Percentiles rank a stretch among this genome's conserved stretches.
Evolutionary conservation across 1,140 invertebrate genomes (phyloP).

Genomic region (Nasonia vitripennis): DNA sequence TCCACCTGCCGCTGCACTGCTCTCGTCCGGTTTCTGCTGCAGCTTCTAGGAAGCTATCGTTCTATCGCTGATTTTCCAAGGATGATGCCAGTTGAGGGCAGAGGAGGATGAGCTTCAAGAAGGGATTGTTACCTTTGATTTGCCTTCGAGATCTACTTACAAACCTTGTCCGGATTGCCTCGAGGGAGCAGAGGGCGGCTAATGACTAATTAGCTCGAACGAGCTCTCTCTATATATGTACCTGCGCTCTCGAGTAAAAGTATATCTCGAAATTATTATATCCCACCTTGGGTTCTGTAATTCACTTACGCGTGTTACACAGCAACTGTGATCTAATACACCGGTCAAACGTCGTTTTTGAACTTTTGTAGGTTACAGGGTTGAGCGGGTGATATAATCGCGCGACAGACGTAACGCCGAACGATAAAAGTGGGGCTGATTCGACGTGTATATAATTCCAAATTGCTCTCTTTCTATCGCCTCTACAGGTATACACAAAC

Average conservation of each 20-base stretch:
- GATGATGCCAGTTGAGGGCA: neutral
- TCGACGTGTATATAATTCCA: slow-evolving; percentile 1
- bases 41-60: neutral
- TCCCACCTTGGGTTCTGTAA: too few species aligned
- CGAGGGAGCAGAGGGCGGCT: neutral
- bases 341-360: neutral
- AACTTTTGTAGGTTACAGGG: neutral
- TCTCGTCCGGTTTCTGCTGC: neutral
- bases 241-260: too few species aligned
- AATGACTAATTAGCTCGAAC: neutral
- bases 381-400: neutral
- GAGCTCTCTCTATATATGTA: too few species aligned
- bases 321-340: neutral
- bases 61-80: neutral
- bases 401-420: too few species aligned
- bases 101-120: neutral
- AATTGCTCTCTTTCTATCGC: neutral
- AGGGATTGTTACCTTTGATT: neutral
- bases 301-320: too few species aligned
- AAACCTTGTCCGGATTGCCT: neutral
- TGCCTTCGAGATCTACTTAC: neutral
- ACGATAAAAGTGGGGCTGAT: neutral
- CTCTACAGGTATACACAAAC: neutral
- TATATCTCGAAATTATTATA: too few species aligned
- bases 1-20: slow-evolving; percentile 23